Base-by-base conservation (phyloP, 2,113 vertebrate species). In the Cephalopterus ornatus region DNA sequence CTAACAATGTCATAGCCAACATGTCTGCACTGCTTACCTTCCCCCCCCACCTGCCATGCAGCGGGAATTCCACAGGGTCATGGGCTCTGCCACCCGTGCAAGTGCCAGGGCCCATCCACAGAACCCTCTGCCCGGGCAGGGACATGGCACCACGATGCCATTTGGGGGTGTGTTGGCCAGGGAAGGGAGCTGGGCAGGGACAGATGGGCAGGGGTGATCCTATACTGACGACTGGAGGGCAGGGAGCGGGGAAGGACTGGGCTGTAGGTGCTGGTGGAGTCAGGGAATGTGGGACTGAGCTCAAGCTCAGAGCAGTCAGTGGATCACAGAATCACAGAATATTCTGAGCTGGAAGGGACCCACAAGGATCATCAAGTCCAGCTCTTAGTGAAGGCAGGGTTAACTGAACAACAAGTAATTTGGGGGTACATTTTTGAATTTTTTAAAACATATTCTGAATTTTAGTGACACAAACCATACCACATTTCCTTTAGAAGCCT, bases 51-150 rank as follows among this genome's bases (percentile, higher is more conserved):
- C 77, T 92, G 74, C 67, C 18, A 0, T 32, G 46, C 62, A 63
- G 42, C 18, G 17, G 89, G 68, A 66, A 46, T 67, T 58, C 53
- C 1, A 0, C 2, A 4, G 70, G 49, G 63, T 68, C 81, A 46
- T 0, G 0, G 0, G 21, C n/a, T 63, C 32, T 33, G 30, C 58
- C 7, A 4, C 1, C 0, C 0, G 0, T 22, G 12, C 4, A 1
- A 14, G 20, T 27, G 30, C 27, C 70, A 39, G 13, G 35, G 41
- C 23, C n/a, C 16, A 2, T 5, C 89, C 13, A 2, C 9, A 53
- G 12, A 27, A 14, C 11, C 44, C 16, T 1, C 1, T 5, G 4
- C 4, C 15, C 1, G 4, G n/a, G 1, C 8, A 12, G 56, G 72
- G 49, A 72, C 24, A 8, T 1, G 13, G 33, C 62, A 49, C 18